Base-by-base conservation (phyloP, 2,113 vertebrate genomes). In the Tichodroma muraria region DNA sequence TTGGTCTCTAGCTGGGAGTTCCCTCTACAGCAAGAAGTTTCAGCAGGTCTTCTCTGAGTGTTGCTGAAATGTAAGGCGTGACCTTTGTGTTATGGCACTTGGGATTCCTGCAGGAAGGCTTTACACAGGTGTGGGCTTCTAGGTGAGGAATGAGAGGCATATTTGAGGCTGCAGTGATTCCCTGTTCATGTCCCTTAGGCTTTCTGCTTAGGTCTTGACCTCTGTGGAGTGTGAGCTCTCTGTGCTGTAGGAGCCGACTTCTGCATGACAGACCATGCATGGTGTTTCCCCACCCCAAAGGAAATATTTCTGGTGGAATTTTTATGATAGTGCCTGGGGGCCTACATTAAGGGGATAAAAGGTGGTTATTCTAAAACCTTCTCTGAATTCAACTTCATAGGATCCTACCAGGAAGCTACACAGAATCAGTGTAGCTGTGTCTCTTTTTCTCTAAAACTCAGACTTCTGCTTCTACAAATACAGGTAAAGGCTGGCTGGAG, bases 231-330 rank as follows among this genome's bases (percentile, higher is more conserved):
- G 24, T 47, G 53, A 93, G 57, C 42, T 28, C 38, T 76, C 25
- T 54, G 42, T 70, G 72, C 77, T 3, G 19, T 6, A 35, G 61
- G 78, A 91, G 75, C 68, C 0, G 5, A 50, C 77, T 85, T 81
- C 81, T 78, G 71, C 85, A 60, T 71, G 87, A 95, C 25, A 83
- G 73, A 71, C 85, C 80, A 56, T n/a, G 84, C 52, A 24, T 65
- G 81, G 79, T 94, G 90, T 65, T 95, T 95, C 94, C 92, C 93
- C 90, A 95, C 66, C 88, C 93, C 69, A 70, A 50, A 88, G 93
- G 82, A 94, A 89, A 63, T 91, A 93, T 76, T 96, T 91, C 66
- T 47, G 76, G 53, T 93, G 91, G 96, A 89, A 91, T 95, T 96
- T 95, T 89, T 94, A 72, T 95, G 65, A 75, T 60, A 35, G 27